Evolutionary conservation across 1,140 invertebrate species (phyloP), one percentile per base, ranked within the genome.

Genomic region (Euborellia annulipes): DNA sequence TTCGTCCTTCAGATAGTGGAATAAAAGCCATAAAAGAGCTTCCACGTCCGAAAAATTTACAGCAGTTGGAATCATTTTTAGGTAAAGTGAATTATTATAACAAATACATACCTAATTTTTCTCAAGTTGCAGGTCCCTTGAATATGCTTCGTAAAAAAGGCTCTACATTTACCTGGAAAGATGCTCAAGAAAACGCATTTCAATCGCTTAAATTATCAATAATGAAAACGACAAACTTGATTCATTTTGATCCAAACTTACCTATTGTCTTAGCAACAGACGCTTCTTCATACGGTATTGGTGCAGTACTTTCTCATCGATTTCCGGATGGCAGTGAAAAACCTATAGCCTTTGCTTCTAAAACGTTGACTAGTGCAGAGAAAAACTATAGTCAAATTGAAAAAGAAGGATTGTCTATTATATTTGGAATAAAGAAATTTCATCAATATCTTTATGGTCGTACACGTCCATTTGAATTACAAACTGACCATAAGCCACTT

Each of bases 351-450:
- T 69, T 55, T 56, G 63, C 58, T 8, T 71, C 68, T 9, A 50
- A 61, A 39, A 57, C 59, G 1, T 52, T 73, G 22, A 56, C 53
- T 14, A 32, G 51, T 20, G 51, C 63, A 3, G 62, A 73, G 51
- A 51, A 57, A 51, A 70, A 64, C 43, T 70, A 73, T 41, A 48
- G 61, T 6, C 63, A 67, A 47, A 64, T 70, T 20, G 67, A 77
- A 22, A 69, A 63, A 51, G 70, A 78, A 58, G 66, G 63, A 8
- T 51, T 69, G n/a, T 61, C 62, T 2, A 63, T 75, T 13, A 47
- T 72, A 1, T 74, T 59, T 54, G 65, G 61, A 3, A 58, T 75
- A 3, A 61, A 62, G 45, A 66, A 67, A 53, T 75, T 74, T 55
- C 58, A 69, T 30, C 52, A 68, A 23, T 76, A 67, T 51, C 41